Evolutionary conservation across 2,113 vertebrate species (phyloP), one percentile per base, ranked within the genome.

Genomic region (Brienomyrus brachyistius): DNA sequence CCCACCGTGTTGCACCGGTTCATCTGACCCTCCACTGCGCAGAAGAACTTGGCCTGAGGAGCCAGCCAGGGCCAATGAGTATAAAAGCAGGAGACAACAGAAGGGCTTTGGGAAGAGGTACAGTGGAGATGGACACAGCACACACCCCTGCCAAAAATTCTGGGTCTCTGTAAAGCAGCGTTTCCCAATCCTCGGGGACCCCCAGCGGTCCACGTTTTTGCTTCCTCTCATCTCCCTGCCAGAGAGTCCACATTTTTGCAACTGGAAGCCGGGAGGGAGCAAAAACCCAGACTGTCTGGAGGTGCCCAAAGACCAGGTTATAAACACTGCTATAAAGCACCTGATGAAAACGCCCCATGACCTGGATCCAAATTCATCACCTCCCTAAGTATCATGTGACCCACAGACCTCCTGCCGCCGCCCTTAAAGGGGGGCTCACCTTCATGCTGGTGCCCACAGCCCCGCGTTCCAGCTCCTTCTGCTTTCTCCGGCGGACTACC

Each of bases 1-100:
- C 91, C 92, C 94, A 95, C 2, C 43, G 31, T 90, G 91, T 95
- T 95, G 89, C 87, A 94, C 50, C 89, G 92, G 91, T 95, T 96
- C 91, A 93, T 48, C 0, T 94, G 91, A 31, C 94, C 93, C 91
- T 95, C 94, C 59, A 95, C 86, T 1, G 91, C 87, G 23, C 51
- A 17, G 89, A 92, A 94, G 92, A 95, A 90, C 89, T 92, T 95
- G 51, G 93, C 94, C 94, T 93, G 90, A 23, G 40, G 35, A 43
- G 54, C 56, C 87, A 59, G 35, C 54, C 86, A n/a, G 11, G 50
- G 4, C 31, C 19, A 48, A 45, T 5, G n/a, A 80, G 62, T 40
- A 88, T n/a, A 48, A 27, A 48, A n/a, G 40, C 19, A 23, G 82
- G 17, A 56, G 51, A 87, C 31, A 54, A 35, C 51, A 56, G 50